Percentiles rank a stretch among this genome's conserved stretches.
phyloP scores from a whole-genome alignment of 2,888 invertebrate species.

The Drosophila mulleri region DNA sequence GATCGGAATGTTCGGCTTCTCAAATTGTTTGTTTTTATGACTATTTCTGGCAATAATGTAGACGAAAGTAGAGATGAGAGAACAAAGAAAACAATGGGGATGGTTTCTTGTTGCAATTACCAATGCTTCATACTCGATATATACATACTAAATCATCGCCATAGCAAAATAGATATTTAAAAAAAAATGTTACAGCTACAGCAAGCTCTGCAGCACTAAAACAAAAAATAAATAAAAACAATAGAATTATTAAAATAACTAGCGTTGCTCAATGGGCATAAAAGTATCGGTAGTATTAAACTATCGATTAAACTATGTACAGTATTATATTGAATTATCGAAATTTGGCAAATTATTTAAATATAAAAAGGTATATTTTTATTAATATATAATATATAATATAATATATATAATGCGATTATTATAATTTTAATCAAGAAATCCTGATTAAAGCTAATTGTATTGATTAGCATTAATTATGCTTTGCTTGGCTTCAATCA shows the following conservation, averaged over 20 bases:
- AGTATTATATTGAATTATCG: neutral
- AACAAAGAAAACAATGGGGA: neutral
- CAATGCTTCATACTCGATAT: neutral
- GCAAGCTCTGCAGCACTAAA: too few relatives aligned
- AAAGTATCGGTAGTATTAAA: neutral
- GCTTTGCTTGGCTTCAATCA: neutral
- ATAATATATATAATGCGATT: too few relatives aligned
- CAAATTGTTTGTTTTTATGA: slow-evolving; percentile 2
- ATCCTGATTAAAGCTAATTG: neutral
- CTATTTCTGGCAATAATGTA: slow-evolving; percentile 9
- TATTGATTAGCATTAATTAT: neutral
- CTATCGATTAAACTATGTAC: neutral
- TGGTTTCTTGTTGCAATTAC: neutral
- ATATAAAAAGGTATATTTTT: too few relatives aligned
- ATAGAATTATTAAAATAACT: too few relatives aligned
- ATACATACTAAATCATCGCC: neutral
- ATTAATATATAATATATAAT: too few relatives aligned
- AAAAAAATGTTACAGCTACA: neutral
- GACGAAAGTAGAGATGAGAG: slow-evolving; percentile 12
- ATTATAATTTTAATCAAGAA: neutral
- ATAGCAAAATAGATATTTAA: neutral
- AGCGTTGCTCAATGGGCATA: neutral
- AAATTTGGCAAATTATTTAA: neutral
- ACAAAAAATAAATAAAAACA: too few relatives aligned
- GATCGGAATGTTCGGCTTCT: neutral